Evolutionary conservation across 2,888 invertebrate species (phyloP).

Genomic region (Trichopria drosophilae): DNA sequence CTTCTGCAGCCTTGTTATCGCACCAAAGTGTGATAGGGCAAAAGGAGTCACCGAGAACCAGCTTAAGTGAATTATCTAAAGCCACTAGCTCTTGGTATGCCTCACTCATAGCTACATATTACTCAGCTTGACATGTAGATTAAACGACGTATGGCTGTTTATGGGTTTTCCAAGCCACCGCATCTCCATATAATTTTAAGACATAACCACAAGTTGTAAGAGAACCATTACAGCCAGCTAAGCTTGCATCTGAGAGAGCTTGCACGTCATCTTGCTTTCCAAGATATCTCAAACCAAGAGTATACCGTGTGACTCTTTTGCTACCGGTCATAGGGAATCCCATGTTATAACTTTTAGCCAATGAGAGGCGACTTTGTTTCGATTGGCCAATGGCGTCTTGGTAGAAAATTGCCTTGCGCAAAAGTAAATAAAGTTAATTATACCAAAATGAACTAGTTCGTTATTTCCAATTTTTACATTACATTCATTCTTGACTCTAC

Average conservation of each 20-base stretch:
- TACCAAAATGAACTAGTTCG: no score
- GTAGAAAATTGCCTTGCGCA: no score
- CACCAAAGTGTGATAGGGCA: slow-evolving; percentile 33
- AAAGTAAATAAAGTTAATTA: no score
- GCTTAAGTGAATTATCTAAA: slow-evolving; percentile 29
- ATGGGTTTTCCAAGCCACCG: slow-evolving; percentile 14
- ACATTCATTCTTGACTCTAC: no score
- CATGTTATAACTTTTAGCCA: no score
- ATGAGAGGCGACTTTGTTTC: no score
- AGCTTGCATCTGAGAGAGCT: slow-evolving; percentile 10
- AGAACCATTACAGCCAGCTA: slow-evolving; percentile 15
- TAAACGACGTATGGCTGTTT: slow-evolving; percentile 19
- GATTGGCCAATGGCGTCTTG: no score
- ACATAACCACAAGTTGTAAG: slow-evolving; percentile 17
- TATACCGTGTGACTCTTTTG: no score
- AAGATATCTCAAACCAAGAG: neutral
- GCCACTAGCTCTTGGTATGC: slow-evolving; percentile 28
- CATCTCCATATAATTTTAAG: slow-evolving; percentile 5
- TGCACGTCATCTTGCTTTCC: neutral
- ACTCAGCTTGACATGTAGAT: slow-evolving; percentile 24
- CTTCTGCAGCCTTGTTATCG: slow-evolving; percentile 36
- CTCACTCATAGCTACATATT: slow-evolving; percentile 24
- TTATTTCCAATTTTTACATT: no score
- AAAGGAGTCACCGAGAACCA: slow-evolving; percentile 25
- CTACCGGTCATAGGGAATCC: no score